Evolutionary conservation across 2,888 invertebrate genomes (phyloP), one percentile per base, ranked within the genome.

Genomic region (Synergus gifuensis): DNA sequence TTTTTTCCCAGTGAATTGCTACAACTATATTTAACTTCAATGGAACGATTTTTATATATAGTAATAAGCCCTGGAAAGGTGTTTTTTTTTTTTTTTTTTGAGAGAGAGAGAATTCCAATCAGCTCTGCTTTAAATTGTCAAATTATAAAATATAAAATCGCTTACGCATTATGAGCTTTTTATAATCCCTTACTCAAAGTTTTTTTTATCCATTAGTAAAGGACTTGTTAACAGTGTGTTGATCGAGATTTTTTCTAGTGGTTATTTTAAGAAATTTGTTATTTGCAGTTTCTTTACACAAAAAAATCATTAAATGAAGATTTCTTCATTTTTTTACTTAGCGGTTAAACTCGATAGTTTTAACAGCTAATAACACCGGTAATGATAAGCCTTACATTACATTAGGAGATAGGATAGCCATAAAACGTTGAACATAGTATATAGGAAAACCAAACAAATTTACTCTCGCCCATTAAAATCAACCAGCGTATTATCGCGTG

Each of bases 391-490:
- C n/a, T 28, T 28, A 28, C 28, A 28, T 22, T 12, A 22, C 22
- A 60, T 60, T 22, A 22, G n/a, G 4, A n/a, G n/a, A n/a, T 36
- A 64, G n/a, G n/a, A n/a, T 40, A 40, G 42, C 64, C 40, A 64
- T 64, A 64, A 64, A 64, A 64, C 11, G 14, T 64, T 60, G 22
- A 62, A 60, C 77, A 79, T 78, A 79, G 81, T 82, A 79, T 82
- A 79, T 28, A 79, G 66, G 69, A 81, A 84, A 81, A 80, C 81
- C 67, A 82, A 82, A 82, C 81, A 81, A 76, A 80, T 82, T 81
- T 67, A 77, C 78, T 66, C 81, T 77, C 84, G 81, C 83, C 85
- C 86, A 86, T 88, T 88, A 87, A 88, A 88, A 88, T 88, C 86
- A 87, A 87, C 86, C 85, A 80, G 83, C 83, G 83, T 86, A 88